Percentiles rank a stretch among this genome's conserved stretches.
phyloP scores from a whole-genome alignment of 2,113 vertebrate species.

The Microtus pennsylvanicus region DNA sequence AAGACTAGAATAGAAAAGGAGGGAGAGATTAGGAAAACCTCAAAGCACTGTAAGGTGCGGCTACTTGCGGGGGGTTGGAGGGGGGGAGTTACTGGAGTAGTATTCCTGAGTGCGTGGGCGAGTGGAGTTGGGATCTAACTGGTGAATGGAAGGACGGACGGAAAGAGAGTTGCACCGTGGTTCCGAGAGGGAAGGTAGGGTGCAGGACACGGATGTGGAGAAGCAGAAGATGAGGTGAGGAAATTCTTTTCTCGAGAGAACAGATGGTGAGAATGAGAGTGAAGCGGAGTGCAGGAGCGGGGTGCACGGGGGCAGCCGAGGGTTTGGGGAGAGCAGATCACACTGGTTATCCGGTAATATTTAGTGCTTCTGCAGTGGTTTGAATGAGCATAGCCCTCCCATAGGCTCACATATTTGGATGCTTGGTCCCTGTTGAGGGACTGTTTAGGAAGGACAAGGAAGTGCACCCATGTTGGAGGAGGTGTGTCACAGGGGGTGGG shows the following conservation, averaged over 20 bases:
- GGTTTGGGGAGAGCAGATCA: not conserved
- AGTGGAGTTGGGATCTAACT: not conserved
- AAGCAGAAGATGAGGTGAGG: not conserved
- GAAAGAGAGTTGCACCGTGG: not conserved
- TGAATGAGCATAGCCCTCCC: not conserved
- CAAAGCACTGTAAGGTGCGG: too few species aligned
- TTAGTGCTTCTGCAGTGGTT: not conserved
- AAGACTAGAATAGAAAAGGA: not conserved
- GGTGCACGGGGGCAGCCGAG: not conserved
- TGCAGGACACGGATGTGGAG: not conserved
- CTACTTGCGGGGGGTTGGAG: not conserved
- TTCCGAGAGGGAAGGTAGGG: not conserved
- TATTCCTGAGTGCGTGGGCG: not conserved
- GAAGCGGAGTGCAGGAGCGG: accelerated
- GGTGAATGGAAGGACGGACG: not conserved
- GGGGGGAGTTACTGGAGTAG: not conserved
- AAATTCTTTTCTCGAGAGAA: not conserved
- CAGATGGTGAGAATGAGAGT: not conserved
- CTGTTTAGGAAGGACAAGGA: not conserved
- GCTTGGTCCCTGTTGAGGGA: not conserved
- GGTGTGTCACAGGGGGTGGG: not conserved
- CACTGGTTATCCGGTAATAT: too few species aligned
- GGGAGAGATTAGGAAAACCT: not conserved
- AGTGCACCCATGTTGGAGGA: not conserved
- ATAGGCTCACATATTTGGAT: not conserved